Evolutionary conservation across 2,888 invertebrate genomes (phyloP), one percentile per base, ranked within the genome.

Genomic region (Eilema griseolum): DNA sequence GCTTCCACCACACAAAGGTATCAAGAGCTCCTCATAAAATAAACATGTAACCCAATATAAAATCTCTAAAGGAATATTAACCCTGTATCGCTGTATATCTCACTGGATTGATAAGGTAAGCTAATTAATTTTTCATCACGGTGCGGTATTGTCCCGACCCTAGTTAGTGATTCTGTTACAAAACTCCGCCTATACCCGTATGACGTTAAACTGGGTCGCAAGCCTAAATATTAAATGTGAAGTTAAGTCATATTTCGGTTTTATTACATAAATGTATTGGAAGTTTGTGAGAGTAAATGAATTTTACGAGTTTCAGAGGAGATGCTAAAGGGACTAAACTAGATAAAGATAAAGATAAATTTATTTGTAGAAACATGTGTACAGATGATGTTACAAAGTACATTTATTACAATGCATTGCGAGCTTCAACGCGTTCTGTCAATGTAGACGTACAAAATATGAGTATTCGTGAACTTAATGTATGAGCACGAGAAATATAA

Each of bases 161-260:
- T 80, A 74, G 61, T 81, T 82, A 82, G 70, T 46, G n/a, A 81
- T 81, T 82, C 82, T 78, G 82, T 75, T 66, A 62, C 74, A 76
- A 80, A 78, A 80, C 73, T 76, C 37, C 75, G 62, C 56, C 70
- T 77, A 71, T 69, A 72, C 67, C 66, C 0, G 62, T 74, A 72
- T 72, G 74, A 73, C 74, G 66, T 61, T 33, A 67, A 67, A 67
- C 37, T 70, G 41, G 67, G 67, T 52, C 59, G 28, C 62, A 41
- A 65, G 26, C 20, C 23, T 78, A 57, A 73, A 78, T 82, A 70
- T 75, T 80, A 61, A 68, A 82, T 80, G 66, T 67, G 70, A 26
- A 31, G 28, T 41, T n/a, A 33, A 65, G 26, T 46, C 62, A 74
- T 75, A 66, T 73, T 76, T 75, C 60, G 28, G 63, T 71, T 70